Conservation (phyloP, 2,888 invertebrate genomes). For the Meghimatium bilineatum region DNA sequence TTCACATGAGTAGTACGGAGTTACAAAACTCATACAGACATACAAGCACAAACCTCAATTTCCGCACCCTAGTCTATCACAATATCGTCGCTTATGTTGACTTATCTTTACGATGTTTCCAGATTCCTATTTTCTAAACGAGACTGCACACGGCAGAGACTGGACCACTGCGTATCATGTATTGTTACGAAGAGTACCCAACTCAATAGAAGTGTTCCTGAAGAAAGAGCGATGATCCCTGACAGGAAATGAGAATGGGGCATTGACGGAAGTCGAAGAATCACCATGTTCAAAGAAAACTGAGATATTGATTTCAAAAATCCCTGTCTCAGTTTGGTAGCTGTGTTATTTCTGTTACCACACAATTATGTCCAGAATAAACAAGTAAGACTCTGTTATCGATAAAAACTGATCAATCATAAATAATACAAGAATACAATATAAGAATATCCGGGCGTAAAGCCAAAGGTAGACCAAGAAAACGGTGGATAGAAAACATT, state of each 20-base stretch:
- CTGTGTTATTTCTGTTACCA: no score
- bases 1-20: no score
- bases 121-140: not conserved
- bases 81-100: not conserved
- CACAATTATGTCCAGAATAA: no score
- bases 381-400: no score
- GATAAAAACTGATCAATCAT: no score
- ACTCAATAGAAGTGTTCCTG: not conserved
- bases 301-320: no score
- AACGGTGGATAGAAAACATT: no score
- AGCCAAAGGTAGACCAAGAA: no score
- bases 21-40: no score
- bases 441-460: no score
- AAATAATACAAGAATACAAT: no score
- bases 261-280: not conserved
- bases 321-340: no score
- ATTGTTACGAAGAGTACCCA: not conserved
- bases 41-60: not conserved
- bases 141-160: not conserved
- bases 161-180: not conserved
- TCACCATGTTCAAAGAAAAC: not conserved
- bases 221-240: not conserved
- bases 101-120: not conserved
- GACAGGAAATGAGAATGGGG: slow-evolving; percentile 19
- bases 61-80: not conserved